Evolutionary conservation across 35 echinoderm and acorn worm genomes (phyloP), one percentile per base, ranked within the genome.

Genomic region (Strongylocentrotus purpuratus): DNA sequence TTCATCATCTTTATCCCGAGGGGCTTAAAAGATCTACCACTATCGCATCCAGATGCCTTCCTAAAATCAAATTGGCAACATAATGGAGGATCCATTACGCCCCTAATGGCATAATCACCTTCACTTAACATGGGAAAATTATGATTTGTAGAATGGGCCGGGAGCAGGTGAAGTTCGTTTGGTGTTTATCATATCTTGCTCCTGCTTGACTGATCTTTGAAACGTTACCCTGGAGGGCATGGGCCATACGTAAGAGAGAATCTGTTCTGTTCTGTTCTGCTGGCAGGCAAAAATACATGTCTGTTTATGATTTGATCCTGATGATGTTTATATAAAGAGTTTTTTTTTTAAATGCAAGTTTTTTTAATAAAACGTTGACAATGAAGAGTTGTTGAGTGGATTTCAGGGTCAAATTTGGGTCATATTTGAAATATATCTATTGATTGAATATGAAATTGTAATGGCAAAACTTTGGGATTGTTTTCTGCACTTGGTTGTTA

Each of bases 31-130:
- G 28, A 78, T 78, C 50, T 55, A 9, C 50, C 65, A 78, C 65
- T 89, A 89, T 89, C 87, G 41, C 87, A 89, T n/a, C 87, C 87
- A 89, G 87, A 89, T 89, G 87, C 32, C 87, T 45, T 89, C 87
- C 70, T n/a, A n/a, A 89, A 89, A 89, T 45, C 31, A 33, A 89
- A 89, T 89, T 89, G 87, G 45, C 45, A 45, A 20, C 33, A 88
- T 88, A 88, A 22, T 11, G 17, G 32, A 33, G 87, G 2, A 88
- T 88, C 87, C 87, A 88, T 88, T 46, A 25, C 87, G 0, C 87
- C 87, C 87, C 33, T 88, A 41, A 88, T 88, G 87, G 87, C 32
- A 13, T 46, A 46, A 88, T 88, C 87, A 46, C 87, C 87, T 14
- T 10, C 87, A 88, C 87, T 88, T 88, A 88, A 88, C 87, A 88